Evolutionary conservation across 2,113 vertebrate genomes (phyloP).

Genomic region (Microcebus ravelobensis): DNA sequence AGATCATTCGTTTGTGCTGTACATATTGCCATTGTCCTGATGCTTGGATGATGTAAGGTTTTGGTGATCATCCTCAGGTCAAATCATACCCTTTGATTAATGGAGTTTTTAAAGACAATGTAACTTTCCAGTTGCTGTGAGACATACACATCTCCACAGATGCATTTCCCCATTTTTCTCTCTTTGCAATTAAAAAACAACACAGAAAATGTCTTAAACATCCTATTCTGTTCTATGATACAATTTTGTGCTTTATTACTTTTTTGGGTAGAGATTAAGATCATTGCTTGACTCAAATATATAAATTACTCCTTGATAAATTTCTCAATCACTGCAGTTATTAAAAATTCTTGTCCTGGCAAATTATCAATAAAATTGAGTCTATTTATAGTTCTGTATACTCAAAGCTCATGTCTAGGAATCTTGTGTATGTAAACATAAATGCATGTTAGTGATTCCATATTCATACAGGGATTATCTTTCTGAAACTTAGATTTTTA

Average conservation of each 20-base stretch:
- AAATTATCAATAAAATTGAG: background rate
- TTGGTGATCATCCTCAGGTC: constrained; percentile 84
- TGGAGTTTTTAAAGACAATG: constrained; percentile 83
- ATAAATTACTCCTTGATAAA: background rate
- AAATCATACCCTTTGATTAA: constrained; percentile 79
- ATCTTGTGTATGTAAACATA: background rate
- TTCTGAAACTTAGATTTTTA: background rate
- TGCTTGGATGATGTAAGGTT: constrained; percentile 84
- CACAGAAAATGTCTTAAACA: background rate
- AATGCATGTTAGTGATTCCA: background rate
- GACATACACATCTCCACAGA: constrained; percentile 44
- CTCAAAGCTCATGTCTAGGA: background rate
- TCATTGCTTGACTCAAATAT: background rate
- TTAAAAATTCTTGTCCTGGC: background rate
- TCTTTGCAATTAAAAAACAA: background rate
- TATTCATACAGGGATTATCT: background rate
- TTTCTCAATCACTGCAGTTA: background rate
- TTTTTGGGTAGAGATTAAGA: background rate
- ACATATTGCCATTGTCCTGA: constrained; percentile 61
- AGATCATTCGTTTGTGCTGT: constrained; percentile 87
- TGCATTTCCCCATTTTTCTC: constrained; percentile 14
- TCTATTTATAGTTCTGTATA: background rate
- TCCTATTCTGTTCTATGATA: background rate
- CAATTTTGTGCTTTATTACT: background rate
- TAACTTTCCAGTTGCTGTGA: constrained; percentile 49